Evolutionary conservation across 2,888 invertebrate species (phyloP), one percentile per base, ranked within the genome.

Genomic region (Lithophane ornitopus): DNA sequence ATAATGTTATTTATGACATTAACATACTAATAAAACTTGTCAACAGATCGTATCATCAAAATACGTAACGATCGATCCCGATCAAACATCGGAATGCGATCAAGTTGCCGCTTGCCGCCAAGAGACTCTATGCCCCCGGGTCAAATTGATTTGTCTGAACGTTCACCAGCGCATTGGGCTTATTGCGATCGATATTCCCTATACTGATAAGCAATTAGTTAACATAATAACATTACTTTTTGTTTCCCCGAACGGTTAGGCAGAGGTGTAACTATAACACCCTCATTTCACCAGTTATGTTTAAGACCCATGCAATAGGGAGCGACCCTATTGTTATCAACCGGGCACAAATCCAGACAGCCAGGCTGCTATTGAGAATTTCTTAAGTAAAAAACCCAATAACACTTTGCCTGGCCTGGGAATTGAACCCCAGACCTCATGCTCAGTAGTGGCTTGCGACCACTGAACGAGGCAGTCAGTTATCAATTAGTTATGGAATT

Each of bases 1-100:
- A 7, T 9, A 41, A 19, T 28, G 6, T 41, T 39, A 49, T 49
- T 26, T 73, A n/a, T 44, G n/a, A 8, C 59, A 41, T 41, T n/a
- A 16, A 39, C 39, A 8, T 12, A 41, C 59, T 62, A 44, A 59
- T 61, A 22, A 44, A 76, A 62, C n/a, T 34, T 56, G 16, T 78
- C 28, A 41, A 63, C 16, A 56, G 28, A 49, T 49, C 28, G 6
- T 34, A 44, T n/a, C 67, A 52, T 59, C 41, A 34, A 66, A 28
- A 68, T 34, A 16, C 39, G 6, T 58, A 16, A 58, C 52, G 14
- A 77, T 78, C 71, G 56, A 58, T 63, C 41, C 39, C 2, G 16
- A 63, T 49, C 3, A 22, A 28, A 4, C 63, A 34, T 63, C 16
- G 78, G 72, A 56, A 78, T 78, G 72, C 22, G 56, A 63, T 77